Percentiles rank a stretch among this genome's conserved stretches.
Conservation (phyloP, 1,140 invertebrate species). For the Colletes gigas region DNA sequence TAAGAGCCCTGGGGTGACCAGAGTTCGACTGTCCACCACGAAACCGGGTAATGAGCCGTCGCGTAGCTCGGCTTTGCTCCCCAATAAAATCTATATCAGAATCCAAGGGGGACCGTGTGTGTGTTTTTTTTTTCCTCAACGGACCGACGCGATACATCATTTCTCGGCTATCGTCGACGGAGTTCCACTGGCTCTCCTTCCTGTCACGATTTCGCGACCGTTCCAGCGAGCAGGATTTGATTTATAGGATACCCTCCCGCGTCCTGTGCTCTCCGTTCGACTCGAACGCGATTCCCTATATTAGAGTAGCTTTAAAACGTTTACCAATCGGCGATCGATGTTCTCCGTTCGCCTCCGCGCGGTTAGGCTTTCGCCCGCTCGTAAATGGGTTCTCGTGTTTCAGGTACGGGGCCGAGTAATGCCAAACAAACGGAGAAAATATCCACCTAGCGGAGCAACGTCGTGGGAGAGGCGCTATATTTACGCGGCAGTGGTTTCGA, state of each 20-base stretch:
- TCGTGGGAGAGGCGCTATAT: slow-evolving; percentile 75
- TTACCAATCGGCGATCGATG: slow-evolving; percentile 41
- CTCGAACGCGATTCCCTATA: slow-evolving; percentile 44
- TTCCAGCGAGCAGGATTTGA: slow-evolving; percentile 44
- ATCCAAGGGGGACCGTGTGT: slow-evolving; percentile 31
- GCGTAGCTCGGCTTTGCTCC: slow-evolving; percentile 62
- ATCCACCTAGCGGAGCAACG: slow-evolving; percentile 52
- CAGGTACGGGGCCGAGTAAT: slow-evolving; percentile 48
- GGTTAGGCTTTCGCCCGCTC: slow-evolving; percentile 1
- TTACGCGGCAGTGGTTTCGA: slow-evolving; percentile 64
- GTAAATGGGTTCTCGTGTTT: slow-evolving; percentile 54
- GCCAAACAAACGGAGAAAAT: slow-evolving; percentile 58
- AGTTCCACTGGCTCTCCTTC: slow-evolving; percentile 31
- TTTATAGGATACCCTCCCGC: slow-evolving; percentile 50
- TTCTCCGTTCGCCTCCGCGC: not conserved
- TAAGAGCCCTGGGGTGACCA: slow-evolving; percentile 51
- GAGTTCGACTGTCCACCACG: slow-evolving; percentile 64
- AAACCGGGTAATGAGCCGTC: slow-evolving; percentile 76
- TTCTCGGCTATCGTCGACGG: slow-evolving; percentile 38
- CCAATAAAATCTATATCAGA: slow-evolving; percentile 75
- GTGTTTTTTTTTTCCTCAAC: slow-evolving; percentile 42
- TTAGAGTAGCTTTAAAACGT: slow-evolving; percentile 51
- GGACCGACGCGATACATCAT: slow-evolving; percentile 66
- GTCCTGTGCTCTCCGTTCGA: slow-evolving; percentile 27
- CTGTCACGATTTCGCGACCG: slow-evolving; percentile 37